phyloP scores from a whole-genome alignment of 92 coral and sea anemone species.

The Paragorgia papillata region DNA sequence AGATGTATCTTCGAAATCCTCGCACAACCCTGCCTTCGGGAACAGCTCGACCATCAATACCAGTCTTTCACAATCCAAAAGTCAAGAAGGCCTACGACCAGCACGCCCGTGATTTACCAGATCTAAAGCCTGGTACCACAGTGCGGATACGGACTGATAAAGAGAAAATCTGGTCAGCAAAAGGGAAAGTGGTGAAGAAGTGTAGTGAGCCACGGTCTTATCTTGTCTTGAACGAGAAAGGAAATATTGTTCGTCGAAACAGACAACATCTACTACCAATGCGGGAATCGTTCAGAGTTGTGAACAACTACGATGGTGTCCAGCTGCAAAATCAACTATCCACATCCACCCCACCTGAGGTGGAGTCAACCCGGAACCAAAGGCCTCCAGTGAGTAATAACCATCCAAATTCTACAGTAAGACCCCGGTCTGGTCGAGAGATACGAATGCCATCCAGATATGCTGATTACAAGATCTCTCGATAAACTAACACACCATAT shows the following conservation, averaged over 20 bases:
- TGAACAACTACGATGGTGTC: no score
- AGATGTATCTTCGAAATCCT: background rate
- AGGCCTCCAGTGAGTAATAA: no score
- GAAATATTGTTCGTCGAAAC: conserved; percentile 43
- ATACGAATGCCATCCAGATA: no score
- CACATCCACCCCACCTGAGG: no score
- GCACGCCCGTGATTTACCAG: conserved; percentile 7
- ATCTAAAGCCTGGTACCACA: conserved; percentile 34
- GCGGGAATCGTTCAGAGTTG: conserved; percentile 10
- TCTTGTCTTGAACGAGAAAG: conserved; percentile 9
- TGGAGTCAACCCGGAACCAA: no score
- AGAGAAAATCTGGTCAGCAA: conserved; percentile 27
- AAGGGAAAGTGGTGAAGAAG: conserved; percentile 37
- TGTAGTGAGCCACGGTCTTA: conserved; percentile 34
- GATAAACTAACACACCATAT: no score
- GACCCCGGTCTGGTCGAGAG: no score
- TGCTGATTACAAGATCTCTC: no score
- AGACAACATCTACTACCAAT: conserved; percentile 41
- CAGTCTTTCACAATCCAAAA: background rate
- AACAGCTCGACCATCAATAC: background rate
- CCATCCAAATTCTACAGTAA: no score
- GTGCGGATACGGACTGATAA: conserved; percentile 37
- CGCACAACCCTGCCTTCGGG: background rate
- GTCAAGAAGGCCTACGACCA: conserved; percentile 13
- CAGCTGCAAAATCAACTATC: no score